phyloP scores from a whole-genome alignment of 2,113 vertebrate genomes.

The Prochilodus magdalenae region DNA sequence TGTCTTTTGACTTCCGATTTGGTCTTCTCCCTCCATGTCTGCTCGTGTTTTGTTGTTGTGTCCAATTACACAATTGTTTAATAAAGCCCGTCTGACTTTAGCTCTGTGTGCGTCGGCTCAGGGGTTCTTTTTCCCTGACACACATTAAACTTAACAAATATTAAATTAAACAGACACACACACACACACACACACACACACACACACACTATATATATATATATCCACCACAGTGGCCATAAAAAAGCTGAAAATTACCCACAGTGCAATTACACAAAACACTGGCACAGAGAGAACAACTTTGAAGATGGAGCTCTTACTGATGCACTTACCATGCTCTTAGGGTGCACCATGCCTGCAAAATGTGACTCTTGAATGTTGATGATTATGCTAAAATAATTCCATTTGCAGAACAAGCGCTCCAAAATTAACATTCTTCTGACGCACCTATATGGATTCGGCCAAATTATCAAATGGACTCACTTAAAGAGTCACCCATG shows the following conservation, averaged over 20 bases:
- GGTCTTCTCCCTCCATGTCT: too few relatives aligned
- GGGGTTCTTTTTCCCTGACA: too few relatives aligned
- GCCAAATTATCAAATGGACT: constrained; percentile 30
- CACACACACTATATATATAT: too few relatives aligned
- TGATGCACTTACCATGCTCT: constrained; percentile 3
- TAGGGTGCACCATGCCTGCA: constrained; percentile 7
- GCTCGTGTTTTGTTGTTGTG: too few relatives aligned
- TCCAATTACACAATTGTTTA: too few relatives aligned
- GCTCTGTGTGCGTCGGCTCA: too few relatives aligned
- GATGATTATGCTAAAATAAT: constrained; percentile 27
- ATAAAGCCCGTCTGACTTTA: too few relatives aligned
- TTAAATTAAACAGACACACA: too few relatives aligned
- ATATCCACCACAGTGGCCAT: too few relatives aligned
- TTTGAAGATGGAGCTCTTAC: constrained; percentile 15
- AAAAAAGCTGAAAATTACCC: constrained; percentile 18
- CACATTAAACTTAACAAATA: too few relatives aligned
- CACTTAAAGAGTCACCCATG: neutral
- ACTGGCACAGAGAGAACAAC: neutral
- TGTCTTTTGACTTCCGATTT: too few relatives aligned
- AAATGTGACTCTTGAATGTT: constrained; percentile 4
- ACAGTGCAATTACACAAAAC: constrained; percentile 27
- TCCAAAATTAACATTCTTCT: constrained; percentile 30
- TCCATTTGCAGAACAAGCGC: constrained; percentile 20
- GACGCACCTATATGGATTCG: neutral
- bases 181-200: too few relatives aligned